Evolutionary conservation across 2,888 invertebrate species (phyloP), one percentile per base, ranked within the genome.

Genomic region (Drosophila longiperda): DNA sequence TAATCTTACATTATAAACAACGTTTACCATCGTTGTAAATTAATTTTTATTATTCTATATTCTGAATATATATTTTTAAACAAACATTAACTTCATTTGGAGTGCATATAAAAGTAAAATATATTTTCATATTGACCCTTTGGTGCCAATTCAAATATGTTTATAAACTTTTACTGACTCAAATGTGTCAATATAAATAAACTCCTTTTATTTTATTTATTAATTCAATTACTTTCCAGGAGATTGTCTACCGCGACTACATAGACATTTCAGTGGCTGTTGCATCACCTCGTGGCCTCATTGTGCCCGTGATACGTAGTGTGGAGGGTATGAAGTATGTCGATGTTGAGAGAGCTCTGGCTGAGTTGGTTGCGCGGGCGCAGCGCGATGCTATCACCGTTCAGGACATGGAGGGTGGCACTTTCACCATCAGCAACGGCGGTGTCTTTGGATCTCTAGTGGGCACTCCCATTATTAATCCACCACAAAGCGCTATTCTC

Each of bases 341-440:
- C 1, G 98, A 99, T 82, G 98, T 99, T 82, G 99, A 99, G 94
- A 95, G 96, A 83, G 96, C 96, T 1, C 95, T 99, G 74, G 96
- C 96, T 64, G 97, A 95, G 0, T 93, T 99, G 62, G 98, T 98
- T 5, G 98, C 97, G 78, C 99, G 99, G 93, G 99, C 99, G 0
- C 95, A 96, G 78, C 95, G 95, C 78, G 98, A 98, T 81, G 94
- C 95, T 83, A 94, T 99, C 83, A 98, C 99, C 0, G 96, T 99
- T 53, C 99, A 99, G 93, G 99, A 99, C 91, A 99, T 99, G 99
- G 99, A 99, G 91, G 99, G 99, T 29, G 99, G 99, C 36, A 99
- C 99, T 4, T 99, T 99, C 92, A 99, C 99, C 23, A 98, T 99
- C 91, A 99, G 99, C 91, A 99, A 99, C 91, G 99, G 99, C 20